phyloP scores from a whole-genome alignment of 2,888 invertebrate species.

The Diarsia dahlii region DNA sequence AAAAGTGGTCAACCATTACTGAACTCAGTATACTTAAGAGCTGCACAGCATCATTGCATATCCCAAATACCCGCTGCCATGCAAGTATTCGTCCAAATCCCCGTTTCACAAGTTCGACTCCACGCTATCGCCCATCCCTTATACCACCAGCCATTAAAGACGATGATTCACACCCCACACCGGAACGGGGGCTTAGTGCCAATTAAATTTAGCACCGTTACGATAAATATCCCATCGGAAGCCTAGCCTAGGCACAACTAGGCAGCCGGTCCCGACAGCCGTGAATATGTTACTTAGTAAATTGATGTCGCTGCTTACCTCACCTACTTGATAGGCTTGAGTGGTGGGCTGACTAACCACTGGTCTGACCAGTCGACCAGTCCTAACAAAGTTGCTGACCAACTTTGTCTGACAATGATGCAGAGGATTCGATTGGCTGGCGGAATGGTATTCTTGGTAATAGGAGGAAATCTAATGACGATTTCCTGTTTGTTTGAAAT shows the following conservation, averaged over 20 bases:
- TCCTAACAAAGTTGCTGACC: slow-evolving; percentile 26
- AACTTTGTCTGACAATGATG: slow-evolving; percentile 37
- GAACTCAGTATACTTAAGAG: too few species aligned
- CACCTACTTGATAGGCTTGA: slow-evolving; percentile 2
- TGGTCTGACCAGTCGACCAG: slow-evolving; percentile 8
- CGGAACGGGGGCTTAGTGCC: slow-evolving; percentile 64
- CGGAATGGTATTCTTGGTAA: slow-evolving; percentile 1
- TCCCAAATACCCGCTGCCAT: too few species aligned
- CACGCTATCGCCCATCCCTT: slow-evolving; percentile 12
- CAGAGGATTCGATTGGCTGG: slow-evolving; percentile 9
- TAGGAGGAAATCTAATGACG: not conserved
- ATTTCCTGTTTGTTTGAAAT: not conserved
- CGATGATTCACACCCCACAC: slow-evolving; percentile 50
- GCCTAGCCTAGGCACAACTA: slow-evolving; percentile 4
- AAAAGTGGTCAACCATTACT: too few species aligned
- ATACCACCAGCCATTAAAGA: slow-evolving; percentile 7
- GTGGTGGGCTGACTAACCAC: not conserved
- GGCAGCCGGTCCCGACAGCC: slow-evolving; percentile 17
- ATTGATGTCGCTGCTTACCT: slow-evolving; percentile 43
- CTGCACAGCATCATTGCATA: too few species aligned
- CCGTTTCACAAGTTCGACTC: not conserved
- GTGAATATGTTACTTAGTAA: slow-evolving; percentile 49
- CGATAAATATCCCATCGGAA: slow-evolving; percentile 65
- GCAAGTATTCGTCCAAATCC: not conserved
- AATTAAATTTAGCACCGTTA: slow-evolving; percentile 73